phyloP scores from a whole-genome alignment of 1,140 invertebrate species.

The Nautilus pompilius region DNA sequence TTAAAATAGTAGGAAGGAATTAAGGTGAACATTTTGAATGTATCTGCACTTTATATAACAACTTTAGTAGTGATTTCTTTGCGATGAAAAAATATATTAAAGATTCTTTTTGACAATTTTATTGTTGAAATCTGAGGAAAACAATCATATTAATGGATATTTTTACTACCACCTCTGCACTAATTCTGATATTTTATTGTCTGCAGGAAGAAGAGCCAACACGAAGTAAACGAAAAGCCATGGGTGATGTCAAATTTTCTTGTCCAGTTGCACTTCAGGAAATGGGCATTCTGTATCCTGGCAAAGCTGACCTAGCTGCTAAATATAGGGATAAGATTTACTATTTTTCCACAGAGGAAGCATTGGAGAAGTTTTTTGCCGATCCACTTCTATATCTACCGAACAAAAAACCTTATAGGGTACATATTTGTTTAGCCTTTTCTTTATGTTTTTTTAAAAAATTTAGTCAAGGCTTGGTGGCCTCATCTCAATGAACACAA shows the following conservation, averaged over 20 bases:
- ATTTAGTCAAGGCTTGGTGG: too few relatives aligned
- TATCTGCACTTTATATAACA: too few relatives aligned
- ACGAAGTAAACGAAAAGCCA: constrained; percentile 44
- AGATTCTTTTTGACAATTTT: too few relatives aligned
- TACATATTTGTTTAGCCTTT: constrained; percentile 20
- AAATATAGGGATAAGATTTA: constrained; percentile 53
- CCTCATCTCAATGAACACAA: too few relatives aligned
- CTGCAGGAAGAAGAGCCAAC: constrained; percentile 50
- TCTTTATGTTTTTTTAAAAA: too few relatives aligned
- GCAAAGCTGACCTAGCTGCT: constrained; percentile 51
- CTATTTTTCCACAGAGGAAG: constrained; percentile 48
- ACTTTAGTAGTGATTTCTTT: too few relatives aligned
- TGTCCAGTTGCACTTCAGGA: constrained; percentile 53
- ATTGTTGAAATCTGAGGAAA: too few relatives aligned
- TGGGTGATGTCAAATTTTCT: constrained; percentile 54
- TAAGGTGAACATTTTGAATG: too few relatives aligned
- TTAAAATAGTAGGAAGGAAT: too few relatives aligned
- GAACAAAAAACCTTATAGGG: constrained; percentile 37
- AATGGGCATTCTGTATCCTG: constrained; percentile 46
- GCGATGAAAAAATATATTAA: too few relatives aligned
- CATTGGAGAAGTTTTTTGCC: constrained; percentile 46
- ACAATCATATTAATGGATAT: too few relatives aligned
- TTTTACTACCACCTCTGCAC: too few relatives aligned
- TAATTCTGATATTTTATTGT: neutral
- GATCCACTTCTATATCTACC: constrained; percentile 44